Base-by-base conservation (phyloP, 2,113 vertebrate genomes). In the Triplophysa dalaica region DNA sequence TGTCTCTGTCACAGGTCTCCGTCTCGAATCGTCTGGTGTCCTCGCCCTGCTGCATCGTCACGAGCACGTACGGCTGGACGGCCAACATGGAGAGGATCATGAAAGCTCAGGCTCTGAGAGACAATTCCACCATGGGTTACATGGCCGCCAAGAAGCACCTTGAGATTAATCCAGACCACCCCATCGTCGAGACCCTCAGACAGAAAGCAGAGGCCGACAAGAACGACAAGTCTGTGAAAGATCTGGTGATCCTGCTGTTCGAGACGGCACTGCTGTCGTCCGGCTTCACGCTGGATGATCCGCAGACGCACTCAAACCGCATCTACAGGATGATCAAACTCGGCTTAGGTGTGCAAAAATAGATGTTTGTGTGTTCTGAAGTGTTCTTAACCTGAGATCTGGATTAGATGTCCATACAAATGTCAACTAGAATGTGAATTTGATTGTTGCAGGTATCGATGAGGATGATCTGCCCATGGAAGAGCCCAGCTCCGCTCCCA, bases 401-500 rank as follows among this genome's bases (percentile, higher is more conserved):
- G 3, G 3, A 29, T 29, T 4, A 29, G 29, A 4, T 29, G 29
- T 29, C 3, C 29, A 29, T 29, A 29, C 29, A 29, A 29, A 29
- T 38, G 33, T 38, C 5, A 38, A 7, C 33, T 38, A 38, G 6
- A 8, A 56, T 19, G 17, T 56, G 17, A 19, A 13, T 19, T n/a
- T 19, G 8, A 58, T 21, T 1, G 19, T 13, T 13, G 3, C 77
- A 99, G 98, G 98, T 78, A 98, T 99, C 24, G 97, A 98, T 64
- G 98, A 99, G 70, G 98, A 99, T 24, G 96, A 97, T 56, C 54
- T 92, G 54, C 84, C 92, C 16, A 86, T 94, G 45, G 97, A 99
- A 0, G 96, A 93, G 6, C 78, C 88, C 1, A 88, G 87, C 4
- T 81, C 92, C 4, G 93, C 94, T 0, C 94, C 94, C 8, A 86